Conservation (phyloP, 1,140 invertebrate species). For the Popillia japonica region DNA sequence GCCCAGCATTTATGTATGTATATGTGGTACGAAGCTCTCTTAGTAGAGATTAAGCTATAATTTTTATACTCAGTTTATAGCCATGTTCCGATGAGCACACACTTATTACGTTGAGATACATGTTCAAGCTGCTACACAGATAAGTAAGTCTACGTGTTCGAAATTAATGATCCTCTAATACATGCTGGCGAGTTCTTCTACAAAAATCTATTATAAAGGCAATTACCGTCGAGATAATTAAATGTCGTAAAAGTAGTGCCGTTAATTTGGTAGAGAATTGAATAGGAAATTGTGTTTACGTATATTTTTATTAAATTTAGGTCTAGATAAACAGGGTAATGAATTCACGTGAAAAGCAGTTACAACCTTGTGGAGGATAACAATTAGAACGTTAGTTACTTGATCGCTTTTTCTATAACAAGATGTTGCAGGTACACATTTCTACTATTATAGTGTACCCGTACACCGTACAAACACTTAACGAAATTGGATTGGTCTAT, state of each 20-base stretch:
- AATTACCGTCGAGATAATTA: not conserved
- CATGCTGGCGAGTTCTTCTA: not conserved
- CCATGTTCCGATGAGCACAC: conserved; percentile 2
- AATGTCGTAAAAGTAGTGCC: conserved; percentile 5
- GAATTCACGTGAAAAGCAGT: not conserved
- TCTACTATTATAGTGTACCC: too few relatives aligned
- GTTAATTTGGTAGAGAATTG: not conserved
- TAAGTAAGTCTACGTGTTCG: not conserved
- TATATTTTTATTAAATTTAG: conserved; percentile 13
- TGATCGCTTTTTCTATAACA: too few relatives aligned
- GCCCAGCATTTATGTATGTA: not conserved
- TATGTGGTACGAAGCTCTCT: not conserved
- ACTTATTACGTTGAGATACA: not conserved
- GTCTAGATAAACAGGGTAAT: not conserved
- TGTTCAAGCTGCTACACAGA: not conserved
- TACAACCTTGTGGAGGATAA: not conserved
- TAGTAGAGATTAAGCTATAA: conserved; percentile 5
- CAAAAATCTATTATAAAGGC: conserved; percentile 7
- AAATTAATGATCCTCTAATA: conserved; percentile 12
- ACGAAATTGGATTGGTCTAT: too few relatives aligned
- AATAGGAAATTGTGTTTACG: not conserved
- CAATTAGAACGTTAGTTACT: too few relatives aligned
- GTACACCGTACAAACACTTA: too few relatives aligned
- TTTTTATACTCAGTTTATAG: conserved; percentile 6
- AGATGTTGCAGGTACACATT: too few relatives aligned